Conservation (phyloP, 2,797 vertebrate genomes). For the Salarias fasciatus region DNA sequence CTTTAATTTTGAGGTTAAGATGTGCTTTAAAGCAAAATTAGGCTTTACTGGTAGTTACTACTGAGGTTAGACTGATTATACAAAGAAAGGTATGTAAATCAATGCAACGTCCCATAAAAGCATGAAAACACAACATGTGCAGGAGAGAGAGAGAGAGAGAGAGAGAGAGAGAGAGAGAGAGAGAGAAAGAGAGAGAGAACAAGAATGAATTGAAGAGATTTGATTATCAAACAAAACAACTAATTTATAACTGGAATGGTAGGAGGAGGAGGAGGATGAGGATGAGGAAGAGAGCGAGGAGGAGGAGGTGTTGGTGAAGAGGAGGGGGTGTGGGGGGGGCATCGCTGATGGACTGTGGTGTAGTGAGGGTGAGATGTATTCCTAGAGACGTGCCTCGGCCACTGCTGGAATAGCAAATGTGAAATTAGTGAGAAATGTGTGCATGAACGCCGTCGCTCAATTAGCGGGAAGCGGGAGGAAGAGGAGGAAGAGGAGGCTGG, state of each 20-base stretch:
- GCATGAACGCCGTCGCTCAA: constrained; percentile 92
- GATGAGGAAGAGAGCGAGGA: constrained; percentile 30
- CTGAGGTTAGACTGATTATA: no score
- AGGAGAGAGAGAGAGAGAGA: constrained; percentile 18
- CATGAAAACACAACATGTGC: not conserved
- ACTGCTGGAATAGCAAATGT: constrained; percentile 95
- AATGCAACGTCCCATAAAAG: no score
- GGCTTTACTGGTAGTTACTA: no score
- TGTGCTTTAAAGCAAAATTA: no score
- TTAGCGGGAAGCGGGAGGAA: constrained; percentile 85
- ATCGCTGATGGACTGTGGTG: constrained; percentile 82
- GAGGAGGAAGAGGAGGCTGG: constrained; percentile 41
- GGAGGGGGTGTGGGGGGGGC: constrained; percentile 38
- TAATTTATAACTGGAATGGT: constrained; percentile 81
- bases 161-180: constrained; percentile 58
- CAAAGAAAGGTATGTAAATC: no score
- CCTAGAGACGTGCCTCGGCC: constrained; percentile 88
- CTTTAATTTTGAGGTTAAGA: no score
- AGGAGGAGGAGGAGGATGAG: no score
- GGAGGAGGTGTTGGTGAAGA: no score
- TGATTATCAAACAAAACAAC: constrained; percentile 92
- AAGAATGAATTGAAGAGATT: constrained; percentile 84
- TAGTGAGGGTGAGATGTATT: constrained; percentile 88
- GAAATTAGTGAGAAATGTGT: constrained; percentile 98
- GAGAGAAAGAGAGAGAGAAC: constrained; percentile 53